These are phyloP conservation scores for Oxyruncus cristatus DNA, from an alignment of 2,113 vertebrate genomes.

Conservation along the genomic window DNA sequence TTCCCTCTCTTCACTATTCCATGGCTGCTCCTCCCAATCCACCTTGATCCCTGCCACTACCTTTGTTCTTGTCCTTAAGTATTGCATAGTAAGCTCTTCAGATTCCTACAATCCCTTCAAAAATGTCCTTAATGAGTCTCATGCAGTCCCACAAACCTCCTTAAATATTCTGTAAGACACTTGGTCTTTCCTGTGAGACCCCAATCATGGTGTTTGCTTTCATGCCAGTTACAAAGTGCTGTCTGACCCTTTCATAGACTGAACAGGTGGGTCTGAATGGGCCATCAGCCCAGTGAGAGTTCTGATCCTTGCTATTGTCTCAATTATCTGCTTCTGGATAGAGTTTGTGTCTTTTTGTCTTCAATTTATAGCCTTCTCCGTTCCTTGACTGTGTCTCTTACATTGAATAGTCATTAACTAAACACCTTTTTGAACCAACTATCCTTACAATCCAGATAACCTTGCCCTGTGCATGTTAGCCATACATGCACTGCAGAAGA, in stretches of 20 bases:
- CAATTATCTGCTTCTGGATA: background rate
- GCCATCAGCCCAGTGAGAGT: fast-evolving
- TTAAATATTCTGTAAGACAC: background rate
- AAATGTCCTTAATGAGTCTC: background rate
- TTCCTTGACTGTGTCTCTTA: background rate
- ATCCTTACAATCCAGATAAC: background rate
- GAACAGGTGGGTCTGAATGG: background rate
- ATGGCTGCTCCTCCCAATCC: background rate
- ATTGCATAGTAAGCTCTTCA: background rate
- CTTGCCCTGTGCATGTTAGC: background rate
- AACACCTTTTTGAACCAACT: background rate
- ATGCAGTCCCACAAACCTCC: background rate
- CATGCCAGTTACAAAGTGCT: background rate
- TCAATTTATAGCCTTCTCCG: background rate
- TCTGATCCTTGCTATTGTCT: background rate
- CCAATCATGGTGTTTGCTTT: background rate
- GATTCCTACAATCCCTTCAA: background rate
- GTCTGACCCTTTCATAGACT: background rate
- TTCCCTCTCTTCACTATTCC: background rate
- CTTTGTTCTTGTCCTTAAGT: background rate
- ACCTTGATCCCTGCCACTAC: background rate
- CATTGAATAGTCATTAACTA: background rate
- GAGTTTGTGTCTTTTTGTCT: background rate
- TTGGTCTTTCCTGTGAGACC: background rate
- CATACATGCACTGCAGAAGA: background rate